Conservation (phyloP, 2,888 invertebrate species). For the Crepidodera aurea region DNA sequence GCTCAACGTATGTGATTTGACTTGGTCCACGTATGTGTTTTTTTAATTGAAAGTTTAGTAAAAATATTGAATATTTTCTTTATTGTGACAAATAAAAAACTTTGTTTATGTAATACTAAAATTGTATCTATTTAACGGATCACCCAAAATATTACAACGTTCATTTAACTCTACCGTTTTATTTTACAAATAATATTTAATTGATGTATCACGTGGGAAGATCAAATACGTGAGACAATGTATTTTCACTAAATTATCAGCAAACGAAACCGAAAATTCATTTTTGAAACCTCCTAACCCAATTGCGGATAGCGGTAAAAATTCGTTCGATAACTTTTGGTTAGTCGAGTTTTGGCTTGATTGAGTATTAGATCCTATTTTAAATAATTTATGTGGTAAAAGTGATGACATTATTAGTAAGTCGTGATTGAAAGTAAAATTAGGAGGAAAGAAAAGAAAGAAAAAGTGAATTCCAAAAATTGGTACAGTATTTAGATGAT, state of each 20-base stretch:
- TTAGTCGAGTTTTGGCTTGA: not conserved
- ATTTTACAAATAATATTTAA: no score
- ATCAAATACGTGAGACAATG: not conserved
- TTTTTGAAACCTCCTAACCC: conserved; percentile 12
- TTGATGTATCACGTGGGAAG: not conserved
- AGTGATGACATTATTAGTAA: not conserved
- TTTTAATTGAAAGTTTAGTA: no score
- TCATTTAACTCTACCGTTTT: no score
- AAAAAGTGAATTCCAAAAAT: no score
- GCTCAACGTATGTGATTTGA: no score
- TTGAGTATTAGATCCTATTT: not conserved
- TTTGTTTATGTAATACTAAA: no score
- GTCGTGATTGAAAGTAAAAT: not conserved
- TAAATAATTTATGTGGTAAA: not conserved
- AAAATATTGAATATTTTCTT: no score
- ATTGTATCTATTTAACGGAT: no score
- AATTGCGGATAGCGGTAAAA: conserved; percentile 4
- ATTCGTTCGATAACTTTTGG: not conserved
- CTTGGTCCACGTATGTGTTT: no score
- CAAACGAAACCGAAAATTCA: conserved; percentile 13
- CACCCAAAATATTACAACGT: no score
- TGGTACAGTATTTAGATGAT: no score
- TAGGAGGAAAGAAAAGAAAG: not conserved
- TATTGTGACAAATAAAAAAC: no score
- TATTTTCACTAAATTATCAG: conserved; percentile 8